A percentile compares a stretch with the other conserved stretches of the same genome.
Evolutionary conservation across 2,888 invertebrate genomes (phyloP).

Genomic region (Schrankia costaestrigalis): DNA sequence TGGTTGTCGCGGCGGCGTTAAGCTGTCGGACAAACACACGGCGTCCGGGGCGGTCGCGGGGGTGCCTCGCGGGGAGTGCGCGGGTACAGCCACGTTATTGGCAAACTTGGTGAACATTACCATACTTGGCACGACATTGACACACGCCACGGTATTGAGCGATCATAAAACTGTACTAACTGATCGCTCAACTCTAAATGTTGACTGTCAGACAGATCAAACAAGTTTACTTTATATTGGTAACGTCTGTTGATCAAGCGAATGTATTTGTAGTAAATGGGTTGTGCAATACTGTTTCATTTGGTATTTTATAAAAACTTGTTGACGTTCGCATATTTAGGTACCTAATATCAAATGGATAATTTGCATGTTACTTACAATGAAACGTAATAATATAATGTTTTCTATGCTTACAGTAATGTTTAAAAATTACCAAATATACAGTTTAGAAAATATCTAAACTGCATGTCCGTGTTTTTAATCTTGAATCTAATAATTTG

Average conservation of each 20-base stretch:
- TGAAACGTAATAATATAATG: too few species aligned
- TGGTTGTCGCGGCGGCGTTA: conserved; percentile 7
- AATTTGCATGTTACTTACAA: too few species aligned
- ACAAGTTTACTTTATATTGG: conserved; percentile 15
- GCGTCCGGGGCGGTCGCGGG: background rate
- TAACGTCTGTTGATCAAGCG: conserved; percentile 11
- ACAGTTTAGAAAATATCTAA: too few species aligned
- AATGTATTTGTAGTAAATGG: too few species aligned
- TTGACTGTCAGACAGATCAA: conserved; percentile 22
- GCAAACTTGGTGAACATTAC: conserved; percentile 49
- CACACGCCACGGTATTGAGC: conserved; percentile 39
- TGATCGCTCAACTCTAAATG: conserved; percentile 17
- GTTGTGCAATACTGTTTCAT: too few species aligned
- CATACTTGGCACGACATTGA: conserved; percentile 42
- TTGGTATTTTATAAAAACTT: too few species aligned
- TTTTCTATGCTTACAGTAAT: too few species aligned
- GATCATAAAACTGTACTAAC: conserved; percentile 29
- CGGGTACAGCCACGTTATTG: conserved; percentile 46
- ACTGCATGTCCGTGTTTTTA: too few species aligned
- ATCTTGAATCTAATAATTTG: too few species aligned
- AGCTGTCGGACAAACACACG: conserved; percentile 25
- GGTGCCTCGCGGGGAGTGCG: background rate
- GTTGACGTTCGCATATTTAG: too few species aligned
- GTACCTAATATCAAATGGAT: too few species aligned
- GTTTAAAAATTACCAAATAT: too few species aligned